Conservation (phyloP, 2,888 invertebrate species). For the Acanthosepion pharaonis region DNA sequence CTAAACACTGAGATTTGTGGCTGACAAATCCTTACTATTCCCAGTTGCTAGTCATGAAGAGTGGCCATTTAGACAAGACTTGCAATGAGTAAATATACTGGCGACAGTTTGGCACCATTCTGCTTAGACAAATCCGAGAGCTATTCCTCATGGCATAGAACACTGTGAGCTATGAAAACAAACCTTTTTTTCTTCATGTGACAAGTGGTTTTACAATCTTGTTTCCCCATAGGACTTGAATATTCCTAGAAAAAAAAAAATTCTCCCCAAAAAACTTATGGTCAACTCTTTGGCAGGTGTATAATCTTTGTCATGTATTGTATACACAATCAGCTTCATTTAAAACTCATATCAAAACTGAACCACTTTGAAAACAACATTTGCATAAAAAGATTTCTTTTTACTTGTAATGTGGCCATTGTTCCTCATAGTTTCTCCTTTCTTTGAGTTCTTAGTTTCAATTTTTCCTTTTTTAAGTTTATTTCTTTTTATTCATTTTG, state of each 20-base stretch:
- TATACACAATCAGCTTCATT: slow-evolving; percentile 33
- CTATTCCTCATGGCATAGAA: slow-evolving; percentile 1
- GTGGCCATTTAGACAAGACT: background rate
- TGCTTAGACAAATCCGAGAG: background rate
- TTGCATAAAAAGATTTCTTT: background rate
- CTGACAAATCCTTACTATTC: slow-evolving; percentile 10
- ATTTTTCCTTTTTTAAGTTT: background rate
- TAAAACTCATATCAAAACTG: background rate
- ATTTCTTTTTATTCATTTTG: background rate
- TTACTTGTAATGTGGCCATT: too few species aligned
- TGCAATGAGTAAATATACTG: slow-evolving; percentile 33
- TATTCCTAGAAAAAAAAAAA: background rate
- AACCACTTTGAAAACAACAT: slow-evolving; percentile 3
- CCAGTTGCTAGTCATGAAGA: slow-evolving; percentile 33
- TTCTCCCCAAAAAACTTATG: background rate
- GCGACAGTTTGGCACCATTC: slow-evolving; percentile 20
- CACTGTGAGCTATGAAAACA: slow-evolving; percentile 20
- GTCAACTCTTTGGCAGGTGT: slow-evolving; percentile 20
- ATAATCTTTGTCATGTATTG: slow-evolving; percentile 33
- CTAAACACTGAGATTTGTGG: background rate
- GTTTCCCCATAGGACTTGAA: background rate
- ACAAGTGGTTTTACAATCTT: slow-evolving; percentile 11
- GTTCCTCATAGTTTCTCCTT: background rate
- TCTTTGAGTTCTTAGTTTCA: background rate
- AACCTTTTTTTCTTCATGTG: slow-evolving; percentile 11